Evolutionary conservation across 2,888 invertebrate genomes (phyloP), one percentile per base, ranked within the genome.

Genomic region (Camptogramma bilineatum): DNA sequence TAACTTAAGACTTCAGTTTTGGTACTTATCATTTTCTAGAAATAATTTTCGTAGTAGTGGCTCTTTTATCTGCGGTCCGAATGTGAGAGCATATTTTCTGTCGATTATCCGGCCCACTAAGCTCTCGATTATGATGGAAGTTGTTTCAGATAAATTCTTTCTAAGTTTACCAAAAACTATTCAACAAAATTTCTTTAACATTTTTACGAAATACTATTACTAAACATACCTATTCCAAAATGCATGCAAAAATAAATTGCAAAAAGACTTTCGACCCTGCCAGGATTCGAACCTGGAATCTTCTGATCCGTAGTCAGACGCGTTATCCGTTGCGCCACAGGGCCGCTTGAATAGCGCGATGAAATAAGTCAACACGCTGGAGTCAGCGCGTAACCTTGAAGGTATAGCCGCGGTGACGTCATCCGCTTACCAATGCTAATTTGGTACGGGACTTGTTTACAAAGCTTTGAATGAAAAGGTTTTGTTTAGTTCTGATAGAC

Each of bases 241-340:
- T 28, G 1, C 0, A 28, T 28, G 28, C 28, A 28, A 3, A 31
- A 51, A 57, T 60, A 53, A 52, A 16, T 24, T 16, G 17, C 78
- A 78, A 80, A 73, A 18, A 17, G 7, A 4, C 0, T 34, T 0
- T 73, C 93, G 94, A 94, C 93, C 94, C 90, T 94, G 94, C 94
- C 94, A 94, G 94, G 94, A 94, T 94, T 94, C 94, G 94, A 94
- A 94, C 91, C 94, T 95, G 94, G 93, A 94, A 94, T 94, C 94
- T 94, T 94, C 94, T 94, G 94, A 94, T 95, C 94, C 94, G 94
- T 95, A 94, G 94, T 94, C 94, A 95, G 94, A 94, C 94, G 94
- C 95, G 94, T 95, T 95, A 95, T 94, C 93, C 94, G 86, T 94
- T 94, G 94, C 94, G 94, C 94, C 94, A 94, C 94, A 94, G 91